These are phyloP conservation scores for Echinometra lucunter DNA, from an alignment of 53 echinoderm and acorn worm species.

Conservation along the genomic window DNA sequence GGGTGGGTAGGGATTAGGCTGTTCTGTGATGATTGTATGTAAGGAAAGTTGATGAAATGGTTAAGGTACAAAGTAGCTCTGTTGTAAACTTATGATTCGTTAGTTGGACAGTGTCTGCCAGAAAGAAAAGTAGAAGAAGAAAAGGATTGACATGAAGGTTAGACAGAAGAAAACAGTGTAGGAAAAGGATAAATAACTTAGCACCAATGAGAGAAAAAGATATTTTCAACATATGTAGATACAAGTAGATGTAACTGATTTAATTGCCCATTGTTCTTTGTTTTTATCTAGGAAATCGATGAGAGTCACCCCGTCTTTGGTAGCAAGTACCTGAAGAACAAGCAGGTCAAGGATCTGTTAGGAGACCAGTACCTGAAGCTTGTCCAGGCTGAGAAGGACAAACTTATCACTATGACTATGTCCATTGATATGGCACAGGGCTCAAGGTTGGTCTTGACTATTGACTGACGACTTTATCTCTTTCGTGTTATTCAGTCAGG, in stretches of 20 bases:
- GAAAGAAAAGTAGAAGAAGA: no score
- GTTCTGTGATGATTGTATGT: no score
- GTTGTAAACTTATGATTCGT: slow-evolving; percentile 91
- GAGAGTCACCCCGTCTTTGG: slow-evolving; percentile 88
- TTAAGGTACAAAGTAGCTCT: slow-evolving; percentile 95
- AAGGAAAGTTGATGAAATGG: no score
- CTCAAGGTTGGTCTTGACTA: slow-evolving; percentile 53
- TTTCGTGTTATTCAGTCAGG: no score
- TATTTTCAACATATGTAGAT: no score
- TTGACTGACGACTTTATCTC: no score
- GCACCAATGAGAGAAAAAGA: no score
- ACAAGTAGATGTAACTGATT: background rate
- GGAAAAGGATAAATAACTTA: no score
- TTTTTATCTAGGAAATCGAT: slow-evolving; percentile 89
- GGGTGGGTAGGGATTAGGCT: no score
- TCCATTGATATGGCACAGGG: slow-evolving; percentile 86
- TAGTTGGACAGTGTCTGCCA: slow-evolving; percentile 95
- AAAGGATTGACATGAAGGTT: no score
- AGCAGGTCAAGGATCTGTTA: slow-evolving; percentile 87
- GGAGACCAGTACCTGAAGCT: slow-evolving; percentile 91
- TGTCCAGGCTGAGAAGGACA: slow-evolving; percentile 86
- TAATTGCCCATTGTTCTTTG: background rate
- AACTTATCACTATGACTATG: slow-evolving; percentile 83
- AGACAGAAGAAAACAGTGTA: no score
- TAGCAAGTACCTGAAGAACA: slow-evolving; percentile 95